phyloP scores from a whole-genome alignment of 2,113 vertebrate species.

The Microcebus ravelobensis region DNA sequence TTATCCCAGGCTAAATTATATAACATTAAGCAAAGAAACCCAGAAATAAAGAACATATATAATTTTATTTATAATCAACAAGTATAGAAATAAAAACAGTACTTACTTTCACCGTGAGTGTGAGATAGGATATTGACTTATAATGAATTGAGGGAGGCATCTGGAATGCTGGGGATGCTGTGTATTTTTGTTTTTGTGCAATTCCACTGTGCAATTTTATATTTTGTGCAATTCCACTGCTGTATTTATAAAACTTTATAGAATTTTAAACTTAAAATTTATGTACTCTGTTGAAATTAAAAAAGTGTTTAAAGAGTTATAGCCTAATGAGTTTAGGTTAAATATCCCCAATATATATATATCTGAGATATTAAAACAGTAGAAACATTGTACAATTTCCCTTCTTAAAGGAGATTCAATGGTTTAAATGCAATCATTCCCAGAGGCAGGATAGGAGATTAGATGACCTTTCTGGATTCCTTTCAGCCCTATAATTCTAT shows the following conservation, averaged over 20 bases:
- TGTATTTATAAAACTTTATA: background rate
- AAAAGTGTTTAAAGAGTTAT: background rate
- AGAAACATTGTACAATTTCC: background rate
- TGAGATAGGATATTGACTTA: background rate
- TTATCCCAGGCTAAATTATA: background rate
- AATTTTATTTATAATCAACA: background rate
- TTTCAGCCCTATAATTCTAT: constrained; percentile 10
- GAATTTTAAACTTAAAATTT: constrained; percentile 21
- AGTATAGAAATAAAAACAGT: background rate
- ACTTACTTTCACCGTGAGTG: background rate
- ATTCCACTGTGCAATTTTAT: background rate
- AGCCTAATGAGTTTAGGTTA: background rate
- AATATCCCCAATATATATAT: background rate
- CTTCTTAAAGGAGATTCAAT: constrained; percentile 44
- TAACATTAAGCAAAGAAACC: background rate
- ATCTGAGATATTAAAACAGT: background rate
- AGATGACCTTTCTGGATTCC: constrained; percentile 45
- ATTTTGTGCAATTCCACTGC: background rate
- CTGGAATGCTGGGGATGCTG: background rate
- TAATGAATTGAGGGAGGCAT: background rate
- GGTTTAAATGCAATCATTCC: constrained; percentile 13
- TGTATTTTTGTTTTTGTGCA: background rate
- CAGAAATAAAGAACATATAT: background rate
- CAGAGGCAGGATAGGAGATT: constrained; percentile 47
- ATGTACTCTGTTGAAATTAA: background rate